A percentile compares a stretch with the other conserved stretches of the same genome.
These are phyloP conservation scores for Sclerodermus sp. DNA, from an alignment of 2,888 invertebrate species.

Conservation along the genomic window DNA sequence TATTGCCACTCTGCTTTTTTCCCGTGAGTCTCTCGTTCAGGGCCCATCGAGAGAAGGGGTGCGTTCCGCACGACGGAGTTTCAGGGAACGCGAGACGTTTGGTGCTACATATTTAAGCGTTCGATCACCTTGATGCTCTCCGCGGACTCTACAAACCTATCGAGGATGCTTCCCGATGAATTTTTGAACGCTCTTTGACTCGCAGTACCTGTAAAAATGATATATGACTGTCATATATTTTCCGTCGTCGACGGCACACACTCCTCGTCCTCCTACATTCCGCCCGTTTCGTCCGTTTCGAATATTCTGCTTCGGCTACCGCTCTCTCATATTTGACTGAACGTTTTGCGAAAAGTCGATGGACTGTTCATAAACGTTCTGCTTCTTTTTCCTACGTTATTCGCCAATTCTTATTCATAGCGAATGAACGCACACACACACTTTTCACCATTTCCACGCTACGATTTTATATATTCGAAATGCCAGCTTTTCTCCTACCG, in stretches of 20 bases:
- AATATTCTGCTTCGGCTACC: no score
- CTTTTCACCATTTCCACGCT: no score
- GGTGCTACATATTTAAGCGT: slow-evolving; percentile 42
- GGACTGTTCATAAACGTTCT: no score
- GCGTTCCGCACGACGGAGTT: slow-evolving; percentile 20
- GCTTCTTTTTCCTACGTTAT: no score
- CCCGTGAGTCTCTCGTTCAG: slow-evolving; percentile 10
- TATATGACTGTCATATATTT: slow-evolving; percentile 8
- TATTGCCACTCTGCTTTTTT: slow-evolving; percentile 23
- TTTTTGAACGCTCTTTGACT: slow-evolving; percentile 22
- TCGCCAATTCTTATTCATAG: no score
- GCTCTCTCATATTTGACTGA: no score
- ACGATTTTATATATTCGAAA: no score
- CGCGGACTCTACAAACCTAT: slow-evolving; percentile 22
- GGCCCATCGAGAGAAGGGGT: slow-evolving; percentile 16
- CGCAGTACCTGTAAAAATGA: slow-evolving; percentile 13
- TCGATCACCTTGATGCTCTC: slow-evolving; percentile 32
- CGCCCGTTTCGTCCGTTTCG: not conserved
- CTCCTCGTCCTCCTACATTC: not conserved
- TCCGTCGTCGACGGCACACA: not conserved
- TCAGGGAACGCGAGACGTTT: slow-evolving; percentile 21
- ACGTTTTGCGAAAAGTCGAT: no score
- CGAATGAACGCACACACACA: no score
- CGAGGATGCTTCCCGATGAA: slow-evolving; percentile 12
- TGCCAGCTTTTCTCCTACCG: no score